Evolutionary conservation across 37 sponge, comb jelly and placozoan species (phyloP), one percentile per base, ranked within the genome.

Genomic region (Tethya wilhelma): DNA sequence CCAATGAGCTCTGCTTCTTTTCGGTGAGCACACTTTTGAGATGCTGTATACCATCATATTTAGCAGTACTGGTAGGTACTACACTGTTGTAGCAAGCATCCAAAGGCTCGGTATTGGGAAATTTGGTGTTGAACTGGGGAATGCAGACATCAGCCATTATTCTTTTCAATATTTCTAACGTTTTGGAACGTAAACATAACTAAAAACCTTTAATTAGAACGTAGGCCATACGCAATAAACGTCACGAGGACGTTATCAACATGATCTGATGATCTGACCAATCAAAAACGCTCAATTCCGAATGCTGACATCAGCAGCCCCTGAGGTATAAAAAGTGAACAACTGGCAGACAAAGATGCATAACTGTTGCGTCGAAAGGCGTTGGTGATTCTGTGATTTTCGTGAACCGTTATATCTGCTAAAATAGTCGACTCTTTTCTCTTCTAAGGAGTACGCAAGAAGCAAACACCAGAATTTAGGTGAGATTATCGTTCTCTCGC

Each of bases 21-120:
- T 72, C 42, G 34, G 22, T 40, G 30, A 76, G 44, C 7, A 44
- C 9, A 7, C 28, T 1, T 19, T 76, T 64, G 42, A 78, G 46
- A 11, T 67, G 38, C 38, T 65, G 34, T 4, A 67, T 19, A 49
- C 34, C 58, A 0, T 56, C 20, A 28, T 33, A n/a, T n/a, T n/a
- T n/a, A n/a, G n/a, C n/a, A n/a, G 25, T 4, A 0, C 30, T 66
- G n/a, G 28, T n/a, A 0, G 79, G 66, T 31, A 78, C 44, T 33
- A 78, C 55, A 11, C 32, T 31, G 23, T 23, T 20, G 23, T 78
- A 78, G 32, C 64, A 20, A 0, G 67, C 67, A 19, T 78, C 55
- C 55, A 78, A 56, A 8, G 53, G 67, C 36, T 38, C 67, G 30
- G 67, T 78, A 0, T 46, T 23, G 17, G 79, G 79, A 46, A 78